A percentile compares a stretch with the other conserved stretches of the same genome.
phyloP scores from a whole-genome alignment of 2,113 vertebrate genomes.

The Chaetops frenatus region DNA sequence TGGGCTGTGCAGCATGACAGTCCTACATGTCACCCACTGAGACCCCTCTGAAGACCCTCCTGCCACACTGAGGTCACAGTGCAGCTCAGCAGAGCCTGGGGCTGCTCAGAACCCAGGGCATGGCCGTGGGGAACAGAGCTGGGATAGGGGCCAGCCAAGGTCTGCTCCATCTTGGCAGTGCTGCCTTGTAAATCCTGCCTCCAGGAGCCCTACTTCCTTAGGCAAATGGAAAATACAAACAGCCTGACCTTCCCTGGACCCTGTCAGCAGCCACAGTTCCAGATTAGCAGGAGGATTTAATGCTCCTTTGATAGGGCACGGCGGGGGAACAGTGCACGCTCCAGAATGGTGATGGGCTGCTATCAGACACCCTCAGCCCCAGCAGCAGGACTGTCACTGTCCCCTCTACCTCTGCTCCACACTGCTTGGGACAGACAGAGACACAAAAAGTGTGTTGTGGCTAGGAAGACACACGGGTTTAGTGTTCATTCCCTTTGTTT shows the following conservation, averaged over 20 bases:
- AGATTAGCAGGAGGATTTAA: background rate
- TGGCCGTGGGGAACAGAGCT: background rate
- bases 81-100: background rate
- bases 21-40: background rate
- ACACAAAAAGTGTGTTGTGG: background rate
- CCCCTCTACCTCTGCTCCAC: background rate
- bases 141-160: background rate
- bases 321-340: fast-evolving
- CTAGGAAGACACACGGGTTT: background rate
- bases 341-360: background rate
- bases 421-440: background rate
- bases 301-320: background rate
- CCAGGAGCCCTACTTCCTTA: background rate
- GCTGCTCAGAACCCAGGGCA: background rate
- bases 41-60: background rate
- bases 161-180: background rate
- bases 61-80: background rate
- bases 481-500: background rate
- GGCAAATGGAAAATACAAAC: background rate
- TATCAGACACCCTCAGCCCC: background rate
- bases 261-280: background rate
- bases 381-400: background rate
- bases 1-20: background rate
- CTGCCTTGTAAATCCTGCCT: background rate
- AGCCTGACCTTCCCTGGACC: background rate